Evolutionary conservation across 1,140 invertebrate species (phyloP), one percentile per base, ranked within the genome.

Genomic region (Hestina assimilis): DNA sequence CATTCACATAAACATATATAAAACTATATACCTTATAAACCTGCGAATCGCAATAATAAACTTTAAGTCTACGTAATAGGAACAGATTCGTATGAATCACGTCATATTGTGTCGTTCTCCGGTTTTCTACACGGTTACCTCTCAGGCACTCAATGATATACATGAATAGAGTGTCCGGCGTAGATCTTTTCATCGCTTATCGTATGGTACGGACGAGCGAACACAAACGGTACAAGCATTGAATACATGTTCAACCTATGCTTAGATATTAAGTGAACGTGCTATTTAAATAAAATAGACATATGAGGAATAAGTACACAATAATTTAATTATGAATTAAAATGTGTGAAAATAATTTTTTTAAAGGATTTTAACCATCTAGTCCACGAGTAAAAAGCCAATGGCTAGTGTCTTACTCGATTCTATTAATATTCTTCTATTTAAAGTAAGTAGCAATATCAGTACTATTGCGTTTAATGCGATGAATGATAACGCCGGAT

Each of bases 91-190:
- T 5, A 7, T 15, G 31, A 35, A 35, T 35, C 12, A 35, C 5
- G 15, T 1, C 31, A 15, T 14, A 35, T 35, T 35, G 31, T 35
- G 14, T 35, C 31, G 31, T 35, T 51, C 58, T 54, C 60, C 55
- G 51, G 60, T 70, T 70, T 70, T 70, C 67, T 70, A 66, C 57
- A 60, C 63, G 46, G 67, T 66, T 70, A 63, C 59, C 67, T 66
- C 63, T 45, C 46, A 58, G 55, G 46, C 53, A 57, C 63, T 69
- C 67, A 69, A 63, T 69, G 63, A 63, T 55, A 59, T 60, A 66
- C 59, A 54, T 65, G 66, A 69, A 65, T 69, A 60, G 62, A 60
- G 46, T 69, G 67, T 69, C 67, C 67, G 35, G 60, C 26, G 65
- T 52, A 47, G 45, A 45, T 59, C 67, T 53, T 65, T 69, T 69